Evolutionary conservation across 2,113 vertebrate genomes (phyloP).

Genomic region (Daphoenositta chrysoptera): DNA sequence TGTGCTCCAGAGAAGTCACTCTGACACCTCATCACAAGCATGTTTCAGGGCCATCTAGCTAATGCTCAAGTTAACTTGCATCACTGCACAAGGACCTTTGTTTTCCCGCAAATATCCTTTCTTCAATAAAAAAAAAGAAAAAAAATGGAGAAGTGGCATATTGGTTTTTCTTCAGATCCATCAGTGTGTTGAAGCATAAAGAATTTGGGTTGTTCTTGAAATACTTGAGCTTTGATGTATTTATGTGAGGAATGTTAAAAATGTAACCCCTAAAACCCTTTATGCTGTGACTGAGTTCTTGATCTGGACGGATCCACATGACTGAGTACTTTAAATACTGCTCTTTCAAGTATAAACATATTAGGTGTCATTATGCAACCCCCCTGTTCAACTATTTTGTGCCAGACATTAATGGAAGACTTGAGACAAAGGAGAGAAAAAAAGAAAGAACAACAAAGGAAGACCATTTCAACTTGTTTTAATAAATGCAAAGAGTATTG

Average conservation of each 20-base stretch:
- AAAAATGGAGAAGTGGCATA: neutral
- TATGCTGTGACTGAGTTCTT: neutral
- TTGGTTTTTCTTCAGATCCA: neutral
- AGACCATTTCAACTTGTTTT: neutral
- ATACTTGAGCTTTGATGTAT: neutral
- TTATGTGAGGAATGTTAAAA: slow-evolving; percentile 29
- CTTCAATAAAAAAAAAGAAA: neutral
- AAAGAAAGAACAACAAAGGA: neutral
- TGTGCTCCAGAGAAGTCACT: neutral
- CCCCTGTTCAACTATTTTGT: neutral
- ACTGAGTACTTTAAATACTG: slow-evolving; percentile 17
- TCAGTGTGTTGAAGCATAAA: neutral
- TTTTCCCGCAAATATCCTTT: neutral
- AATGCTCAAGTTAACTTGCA: neutral
- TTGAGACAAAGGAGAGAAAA: neutral
- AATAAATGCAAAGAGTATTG: neutral
- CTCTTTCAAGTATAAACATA: slow-evolving; percentile 27
- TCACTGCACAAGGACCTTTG: neutral
- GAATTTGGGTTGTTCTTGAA: neutral
- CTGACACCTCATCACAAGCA: neutral
- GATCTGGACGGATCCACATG: slow-evolving; percentile 8
- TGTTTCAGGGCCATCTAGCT: slow-evolving; percentile 46
- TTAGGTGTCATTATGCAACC: neutral
- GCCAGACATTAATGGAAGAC: neutral
- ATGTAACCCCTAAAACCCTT: neutral